Conservation (phyloP, 2,888 invertebrate species). For the Trachelus stipa region DNA sequence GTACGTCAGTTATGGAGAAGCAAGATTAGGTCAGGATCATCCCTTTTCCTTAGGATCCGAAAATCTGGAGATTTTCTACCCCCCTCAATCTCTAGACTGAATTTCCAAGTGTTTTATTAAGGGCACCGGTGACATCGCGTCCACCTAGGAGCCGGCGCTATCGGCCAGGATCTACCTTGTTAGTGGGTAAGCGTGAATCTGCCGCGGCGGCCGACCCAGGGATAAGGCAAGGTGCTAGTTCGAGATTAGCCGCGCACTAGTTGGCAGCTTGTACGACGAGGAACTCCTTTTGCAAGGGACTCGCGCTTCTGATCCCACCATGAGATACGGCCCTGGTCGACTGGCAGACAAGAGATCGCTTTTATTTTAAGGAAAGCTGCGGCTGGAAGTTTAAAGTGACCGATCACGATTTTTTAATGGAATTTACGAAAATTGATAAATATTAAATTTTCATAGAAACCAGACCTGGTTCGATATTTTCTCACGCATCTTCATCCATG, state of each 20-base stretch:
- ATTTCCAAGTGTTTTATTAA: conserved; percentile 5
- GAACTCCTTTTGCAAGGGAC: conserved; percentile 22
- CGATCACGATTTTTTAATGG: not conserved
- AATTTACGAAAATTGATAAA: no score
- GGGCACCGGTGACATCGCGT: not conserved
- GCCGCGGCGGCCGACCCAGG: conserved; percentile 29
- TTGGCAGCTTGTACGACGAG: conserved; percentile 15
- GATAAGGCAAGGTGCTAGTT: conserved; percentile 31
- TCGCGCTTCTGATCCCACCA: not conserved
- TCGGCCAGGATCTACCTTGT: conserved; percentile 56
- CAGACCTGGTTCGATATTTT: not conserved
- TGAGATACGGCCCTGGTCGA: not conserved
- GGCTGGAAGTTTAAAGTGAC: not conserved
- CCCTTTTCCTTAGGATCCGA: not conserved
- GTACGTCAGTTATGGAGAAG: not conserved
- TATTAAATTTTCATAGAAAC: not conserved
- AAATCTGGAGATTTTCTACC: not conserved
- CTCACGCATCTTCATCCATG: not conserved
- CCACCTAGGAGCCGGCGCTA: conserved; percentile 29
- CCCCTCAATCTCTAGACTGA: not conserved
- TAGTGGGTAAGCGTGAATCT: conserved; percentile 54
- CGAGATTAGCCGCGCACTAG: conserved; percentile 22
- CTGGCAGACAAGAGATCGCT: not conserved
- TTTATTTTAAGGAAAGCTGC: not conserved
- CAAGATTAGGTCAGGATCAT: not conserved